Conservation (phyloP, 2,113 vertebrate species). For the Channa argus region DNA sequence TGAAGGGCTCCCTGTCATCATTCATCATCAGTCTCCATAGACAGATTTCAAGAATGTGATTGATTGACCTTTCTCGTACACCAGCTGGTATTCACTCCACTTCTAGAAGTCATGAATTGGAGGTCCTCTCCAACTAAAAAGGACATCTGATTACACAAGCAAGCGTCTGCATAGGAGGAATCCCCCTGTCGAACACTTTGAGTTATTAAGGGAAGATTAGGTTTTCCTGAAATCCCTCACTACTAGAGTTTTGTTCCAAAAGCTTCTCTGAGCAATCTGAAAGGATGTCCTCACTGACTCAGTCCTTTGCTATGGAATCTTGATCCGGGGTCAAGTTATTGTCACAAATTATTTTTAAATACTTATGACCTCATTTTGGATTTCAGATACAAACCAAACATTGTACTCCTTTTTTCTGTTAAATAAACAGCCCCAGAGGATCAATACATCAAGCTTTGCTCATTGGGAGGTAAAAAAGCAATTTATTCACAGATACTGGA, state of each 20-base stretch:
- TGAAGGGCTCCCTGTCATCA: conserved; percentile 13
- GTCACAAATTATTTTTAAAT: conserved; percentile 69
- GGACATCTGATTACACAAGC: conserved; percentile 33
- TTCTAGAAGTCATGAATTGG: conserved; percentile 10
- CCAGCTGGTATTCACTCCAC: conserved; percentile 18
- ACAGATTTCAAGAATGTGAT: too few species aligned
- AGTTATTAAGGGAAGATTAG: conserved; percentile 41
- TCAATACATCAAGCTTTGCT: not conserved
- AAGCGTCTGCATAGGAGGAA: conserved; percentile 25
- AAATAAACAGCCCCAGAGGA: not conserved
- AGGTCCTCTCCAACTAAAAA: conserved; percentile 10
- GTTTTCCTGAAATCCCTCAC: conserved; percentile 52
- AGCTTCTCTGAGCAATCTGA: conserved; percentile 15
- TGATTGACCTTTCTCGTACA: conserved; percentile 13
- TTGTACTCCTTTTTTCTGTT: conserved; percentile 17
- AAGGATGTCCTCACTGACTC: conserved; percentile 44
- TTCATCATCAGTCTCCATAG: conserved; percentile 32
- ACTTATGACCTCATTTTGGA: conserved; percentile 51
- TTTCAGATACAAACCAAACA: conserved; percentile 45
- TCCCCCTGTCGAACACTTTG: conserved; percentile 47
- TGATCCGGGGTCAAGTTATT: conserved; percentile 65
- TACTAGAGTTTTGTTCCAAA: conserved; percentile 57
- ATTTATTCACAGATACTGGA: too few species aligned
- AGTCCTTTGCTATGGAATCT: conserved; percentile 44
- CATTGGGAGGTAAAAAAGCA: too few species aligned